A percentile compares a stretch with the other conserved stretches of the same genome.
Evolutionary conservation across 2,797 vertebrate species (phyloP).

Genomic region (Nyctibius grandis): DNA sequence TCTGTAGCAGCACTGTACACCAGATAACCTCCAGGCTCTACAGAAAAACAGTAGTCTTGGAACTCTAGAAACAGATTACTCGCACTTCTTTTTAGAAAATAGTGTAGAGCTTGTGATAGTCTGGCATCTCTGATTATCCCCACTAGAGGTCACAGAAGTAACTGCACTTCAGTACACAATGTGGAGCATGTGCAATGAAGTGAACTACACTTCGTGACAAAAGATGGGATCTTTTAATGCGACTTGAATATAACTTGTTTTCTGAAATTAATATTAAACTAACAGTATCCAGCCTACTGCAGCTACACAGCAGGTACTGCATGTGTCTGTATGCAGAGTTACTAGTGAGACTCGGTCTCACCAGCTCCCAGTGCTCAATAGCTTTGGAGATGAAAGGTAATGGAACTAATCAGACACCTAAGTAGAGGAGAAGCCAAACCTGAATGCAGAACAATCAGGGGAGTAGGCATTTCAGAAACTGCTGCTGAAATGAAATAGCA

Average conservation of each 20-base stretch:
- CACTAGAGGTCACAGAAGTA: constrained; percentile 24
- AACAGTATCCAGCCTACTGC: neutral
- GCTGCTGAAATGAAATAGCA: neutral
- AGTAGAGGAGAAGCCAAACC: neutral
- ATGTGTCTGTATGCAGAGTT: neutral
- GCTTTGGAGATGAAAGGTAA: neutral
- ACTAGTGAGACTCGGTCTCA: neutral
- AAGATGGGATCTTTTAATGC: neutral
- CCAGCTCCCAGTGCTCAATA: neutral
- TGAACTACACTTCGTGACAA: neutral
- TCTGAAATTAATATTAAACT: neutral
- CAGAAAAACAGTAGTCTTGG: neutral
- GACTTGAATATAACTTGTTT: neutral
- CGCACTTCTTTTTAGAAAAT: neutral
- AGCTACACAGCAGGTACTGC: neutral
- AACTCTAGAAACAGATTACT: neutral
- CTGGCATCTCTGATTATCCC: neutral
- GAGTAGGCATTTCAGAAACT: neutral
- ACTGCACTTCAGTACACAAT: neutral
- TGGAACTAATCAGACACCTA: neutral
- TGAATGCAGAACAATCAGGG: neutral
- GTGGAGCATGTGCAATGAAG: neutral
- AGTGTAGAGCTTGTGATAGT: neutral
- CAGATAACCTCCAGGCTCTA: neutral
- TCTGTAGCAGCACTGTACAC: neutral